Conservation (phyloP, 2,888 invertebrate species). For the Xylophagus ater region DNA sequence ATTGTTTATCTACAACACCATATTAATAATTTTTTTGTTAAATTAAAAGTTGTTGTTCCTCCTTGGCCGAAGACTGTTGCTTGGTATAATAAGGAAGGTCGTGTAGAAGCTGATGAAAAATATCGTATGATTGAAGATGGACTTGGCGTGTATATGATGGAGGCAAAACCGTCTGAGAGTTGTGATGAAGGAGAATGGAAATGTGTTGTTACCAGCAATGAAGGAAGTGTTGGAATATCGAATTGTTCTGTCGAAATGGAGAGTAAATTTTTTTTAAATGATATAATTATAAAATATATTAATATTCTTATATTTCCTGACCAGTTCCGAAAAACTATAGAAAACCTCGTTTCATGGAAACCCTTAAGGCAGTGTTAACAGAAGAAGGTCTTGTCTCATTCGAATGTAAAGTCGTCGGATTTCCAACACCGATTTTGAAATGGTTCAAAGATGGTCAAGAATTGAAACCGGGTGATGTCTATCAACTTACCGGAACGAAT, state of each 20-base stretch:
- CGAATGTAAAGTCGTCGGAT: slow-evolving; percentile 87
- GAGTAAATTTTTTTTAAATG: slow-evolving; percentile 44
- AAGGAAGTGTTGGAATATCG: slow-evolving; percentile 64
- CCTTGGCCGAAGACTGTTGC: slow-evolving; percentile 73
- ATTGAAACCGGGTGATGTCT: slow-evolving; percentile 83
- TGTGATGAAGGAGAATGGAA: slow-evolving; percentile 84
- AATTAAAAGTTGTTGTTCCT: slow-evolving; percentile 56
- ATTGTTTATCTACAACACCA: too few relatives aligned
- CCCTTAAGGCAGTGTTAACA: slow-evolving; percentile 74
- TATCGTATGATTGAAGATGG: slow-evolving; percentile 72
- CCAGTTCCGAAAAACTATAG: slow-evolving; percentile 87
- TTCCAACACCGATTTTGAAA: slow-evolving; percentile 73
- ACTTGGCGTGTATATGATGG: slow-evolving; percentile 67
- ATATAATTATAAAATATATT: slow-evolving; percentile 4
- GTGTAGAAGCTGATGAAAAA: slow-evolving; percentile 56
- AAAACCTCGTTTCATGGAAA: slow-evolving; percentile 82
- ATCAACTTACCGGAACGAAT: slow-evolving; percentile 82
- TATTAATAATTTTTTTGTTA: neutral
- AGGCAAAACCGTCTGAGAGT: slow-evolving; percentile 63
- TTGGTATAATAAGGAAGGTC: slow-evolving; percentile 80
- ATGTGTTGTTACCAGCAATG: slow-evolving; percentile 68
- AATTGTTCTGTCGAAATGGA: slow-evolving; percentile 65
- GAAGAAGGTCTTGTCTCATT: slow-evolving; percentile 88
- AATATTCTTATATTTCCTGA: slow-evolving; percentile 28
- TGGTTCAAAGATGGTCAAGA: slow-evolving; percentile 93